phyloP scores from a whole-genome alignment of 2,797 vertebrate species.

The Paedocypris micromegethes region DNA sequence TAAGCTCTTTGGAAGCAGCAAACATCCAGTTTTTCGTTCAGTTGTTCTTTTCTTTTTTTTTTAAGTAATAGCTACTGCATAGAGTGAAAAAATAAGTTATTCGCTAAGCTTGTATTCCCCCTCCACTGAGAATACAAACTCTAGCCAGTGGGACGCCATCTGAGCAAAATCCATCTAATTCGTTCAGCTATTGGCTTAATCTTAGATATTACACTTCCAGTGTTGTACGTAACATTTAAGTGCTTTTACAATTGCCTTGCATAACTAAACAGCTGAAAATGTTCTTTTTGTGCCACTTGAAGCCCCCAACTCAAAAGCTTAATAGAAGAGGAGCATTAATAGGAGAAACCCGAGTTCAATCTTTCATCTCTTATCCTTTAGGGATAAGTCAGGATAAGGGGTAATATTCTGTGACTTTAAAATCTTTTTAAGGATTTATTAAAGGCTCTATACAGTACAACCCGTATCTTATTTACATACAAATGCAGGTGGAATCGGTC shows the following conservation, averaged over 20 bases:
- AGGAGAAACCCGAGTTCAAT: not conserved
- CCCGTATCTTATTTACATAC: slow-evolving; percentile 5
- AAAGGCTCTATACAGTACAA: slow-evolving; percentile 11
- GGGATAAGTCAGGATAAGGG: slow-evolving; percentile 4
- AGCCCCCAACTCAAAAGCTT: not conserved
- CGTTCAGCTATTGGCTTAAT: slow-evolving; percentile 7
- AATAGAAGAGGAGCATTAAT: slow-evolving; percentile 44
- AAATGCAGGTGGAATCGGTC: not conserved
- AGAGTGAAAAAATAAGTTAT: too few species aligned
- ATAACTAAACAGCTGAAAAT: not conserved
- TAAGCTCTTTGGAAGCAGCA: too few species aligned
- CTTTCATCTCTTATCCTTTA: slow-evolving; percentile 14
- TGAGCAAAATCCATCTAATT: not conserved
- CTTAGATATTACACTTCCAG: not conserved
- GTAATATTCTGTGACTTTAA: slow-evolving; percentile 2
- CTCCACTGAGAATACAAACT: not conserved
- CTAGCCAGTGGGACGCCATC: not conserved
- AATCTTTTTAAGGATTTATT: slow-evolving; percentile 3
- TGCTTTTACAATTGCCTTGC: slow-evolving; percentile 5
- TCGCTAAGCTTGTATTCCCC: too few species aligned
- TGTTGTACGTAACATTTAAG: slow-evolving; percentile 9
- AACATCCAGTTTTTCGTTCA: too few species aligned
- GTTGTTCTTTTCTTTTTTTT: too few species aligned
- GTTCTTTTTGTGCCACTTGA: not conserved
- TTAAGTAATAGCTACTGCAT: too few species aligned